Percentiles rank a stretch among this genome's conserved stretches.
These are phyloP conservation scores for Chaenodraco wilsoni DNA, from an alignment of 2,797 vertebrate species.

Conservation along the genomic window DNA sequence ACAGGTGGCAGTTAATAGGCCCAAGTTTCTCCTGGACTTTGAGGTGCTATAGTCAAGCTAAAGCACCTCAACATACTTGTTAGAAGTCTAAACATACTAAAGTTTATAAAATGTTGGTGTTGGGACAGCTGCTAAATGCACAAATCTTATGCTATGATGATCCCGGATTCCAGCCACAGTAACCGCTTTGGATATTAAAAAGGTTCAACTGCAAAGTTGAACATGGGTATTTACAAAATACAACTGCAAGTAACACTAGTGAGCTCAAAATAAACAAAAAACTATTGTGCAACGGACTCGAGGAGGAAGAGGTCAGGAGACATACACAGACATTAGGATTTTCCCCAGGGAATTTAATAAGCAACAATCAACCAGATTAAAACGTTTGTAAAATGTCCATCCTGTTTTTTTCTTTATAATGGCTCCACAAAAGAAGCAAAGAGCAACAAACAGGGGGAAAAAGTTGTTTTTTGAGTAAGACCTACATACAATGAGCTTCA, in stretches of 20 bases:
- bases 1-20: constrained; percentile 18
- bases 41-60: constrained; percentile 31
- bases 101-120: constrained; percentile 55
- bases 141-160: constrained; percentile 18
- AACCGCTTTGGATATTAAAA: constrained; percentile 40
- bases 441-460: constrained; percentile 81
- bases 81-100: constrained; percentile 50
- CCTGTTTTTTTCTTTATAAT: constrained; percentile 82
- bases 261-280: constrained; percentile 26
- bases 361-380: constrained; percentile 84
- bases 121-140: constrained; percentile 31
- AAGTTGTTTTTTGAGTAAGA: constrained; percentile 83
- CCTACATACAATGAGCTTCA: constrained; percentile 84
- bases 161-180: constrained; percentile 22
- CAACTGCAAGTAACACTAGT: constrained; percentile 42
- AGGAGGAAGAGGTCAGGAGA: constrained; percentile 85
- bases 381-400: constrained; percentile 84
- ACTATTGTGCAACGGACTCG: constrained; percentile 39
- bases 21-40: constrained; percentile 29
- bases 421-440: constrained; percentile 86
- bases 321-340: constrained; percentile 63
- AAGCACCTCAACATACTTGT: constrained; percentile 47
- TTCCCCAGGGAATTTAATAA: constrained; percentile 86
- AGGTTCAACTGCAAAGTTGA: constrained; percentile 31
- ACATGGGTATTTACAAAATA: constrained; percentile 62